phyloP scores from a whole-genome alignment of 2,888 invertebrate species.

The Neria commutata region DNA sequence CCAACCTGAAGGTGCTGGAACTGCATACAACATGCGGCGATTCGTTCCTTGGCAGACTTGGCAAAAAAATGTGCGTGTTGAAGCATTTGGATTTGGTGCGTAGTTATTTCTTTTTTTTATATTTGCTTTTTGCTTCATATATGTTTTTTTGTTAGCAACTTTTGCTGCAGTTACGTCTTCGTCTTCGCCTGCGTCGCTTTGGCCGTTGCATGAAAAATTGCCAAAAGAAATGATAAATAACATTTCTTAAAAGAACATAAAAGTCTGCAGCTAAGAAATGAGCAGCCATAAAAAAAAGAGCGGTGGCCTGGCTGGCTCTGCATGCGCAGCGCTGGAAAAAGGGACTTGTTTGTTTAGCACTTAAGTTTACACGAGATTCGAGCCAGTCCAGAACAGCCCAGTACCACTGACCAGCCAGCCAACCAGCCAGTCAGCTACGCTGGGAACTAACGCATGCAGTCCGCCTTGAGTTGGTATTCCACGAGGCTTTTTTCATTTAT shows the following conservation, averaged over 20 bases:
- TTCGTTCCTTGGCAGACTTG: too few relatives aligned
- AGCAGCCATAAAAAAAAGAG: constrained; percentile 31
- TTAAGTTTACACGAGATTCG: constrained; percentile 39
- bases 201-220: constrained; percentile 53
- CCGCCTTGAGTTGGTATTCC: constrained; percentile 11
- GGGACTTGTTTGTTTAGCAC: constrained; percentile 46
- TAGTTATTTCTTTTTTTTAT: background rate
- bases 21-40: too few relatives aligned
- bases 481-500: constrained; percentile 12
- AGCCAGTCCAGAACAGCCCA: constrained; percentile 9
- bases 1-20: too few relatives aligned
- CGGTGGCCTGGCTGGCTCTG: background rate
- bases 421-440: background rate
- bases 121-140: background rate
- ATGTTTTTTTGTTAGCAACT: background rate
- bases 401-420: constrained; percentile 28
- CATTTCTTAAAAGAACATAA: constrained; percentile 45
- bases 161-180: constrained; percentile 11
- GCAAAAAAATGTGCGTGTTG: too few relatives aligned
- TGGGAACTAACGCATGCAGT: constrained; percentile 5
- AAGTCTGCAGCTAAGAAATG: constrained; percentile 33
- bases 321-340: constrained; percentile 24
- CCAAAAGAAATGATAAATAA: constrained; percentile 55
- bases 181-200: constrained; percentile 20
- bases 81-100: too few relatives aligned